Base-by-base conservation (phyloP, 2,888 invertebrate species). In the Rhodophaea formosa region DNA sequence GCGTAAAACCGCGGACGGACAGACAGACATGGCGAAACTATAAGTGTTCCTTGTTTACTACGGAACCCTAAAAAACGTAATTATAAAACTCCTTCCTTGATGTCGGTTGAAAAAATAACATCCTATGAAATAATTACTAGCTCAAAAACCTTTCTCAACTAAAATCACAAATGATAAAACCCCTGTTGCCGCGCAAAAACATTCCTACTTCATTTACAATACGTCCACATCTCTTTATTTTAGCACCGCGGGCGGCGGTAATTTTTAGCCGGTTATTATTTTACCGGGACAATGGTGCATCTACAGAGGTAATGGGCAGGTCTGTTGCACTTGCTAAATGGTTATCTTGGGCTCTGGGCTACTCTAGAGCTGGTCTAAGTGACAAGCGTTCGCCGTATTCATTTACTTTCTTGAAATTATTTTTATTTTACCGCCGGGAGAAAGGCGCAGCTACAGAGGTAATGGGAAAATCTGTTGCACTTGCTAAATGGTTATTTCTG, bases 301-400 rank as follows among this genome's bases (percentile, higher is more conserved):
- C 77, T 75, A 72, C 76, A 67, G 70, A 69, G 79, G 80, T 85
- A 86, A 87, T 85, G 77, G 85, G 80, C 82, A 77, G 86, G 86
- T 85, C 77, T 74, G 80, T 70, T 82, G 86, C 86, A 84, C 84
- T 86, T 86, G 83, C 79, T 85, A 87, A 88, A 88, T 86, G 82
- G 82, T 84, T 87, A 88, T 88, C 88, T 87, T 80, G 76, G 73
- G 74, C 80, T 83, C 75, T 73, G 75, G 84, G 81, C 80, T 79
- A 79, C 75, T 78, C 23, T 63, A 60, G 59, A 15, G 44, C 39
- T 70, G 79, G 80, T 61, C 0, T 59, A 79, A 81, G 70, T 46
- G 5, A 61, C 1, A 35, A 60, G 59, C 47, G 30, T 7, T 10
- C 45, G 57, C 61, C 63, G 29, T n/a, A n/a, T n/a, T n/a, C n/a